These are phyloP conservation scores for Poicephalus gulielmi DNA, from an alignment of 2,113 vertebrate genomes.

Conservation along the genomic window DNA sequence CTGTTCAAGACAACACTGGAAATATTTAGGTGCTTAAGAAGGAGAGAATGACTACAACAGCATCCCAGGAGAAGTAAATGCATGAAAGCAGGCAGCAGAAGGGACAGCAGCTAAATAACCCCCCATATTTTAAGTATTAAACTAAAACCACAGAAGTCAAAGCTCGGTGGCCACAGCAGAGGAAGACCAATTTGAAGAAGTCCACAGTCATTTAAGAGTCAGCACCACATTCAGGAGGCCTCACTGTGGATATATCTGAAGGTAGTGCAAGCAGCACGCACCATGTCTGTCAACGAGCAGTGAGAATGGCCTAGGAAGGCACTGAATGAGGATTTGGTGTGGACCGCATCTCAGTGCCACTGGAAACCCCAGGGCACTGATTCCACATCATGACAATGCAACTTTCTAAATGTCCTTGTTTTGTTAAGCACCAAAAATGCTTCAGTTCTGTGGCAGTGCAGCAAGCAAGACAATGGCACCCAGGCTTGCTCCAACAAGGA, in stretches of 20 bases:
- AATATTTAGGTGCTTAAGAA: background rate
- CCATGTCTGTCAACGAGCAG: accelerated
- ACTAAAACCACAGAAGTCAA: background rate
- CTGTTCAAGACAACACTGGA: background rate
- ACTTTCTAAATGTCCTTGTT: background rate
- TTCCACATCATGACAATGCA: background rate
- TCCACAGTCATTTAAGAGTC: background rate
- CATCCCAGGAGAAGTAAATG: background rate
- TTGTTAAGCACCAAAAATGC: background rate
- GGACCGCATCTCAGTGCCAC: background rate
- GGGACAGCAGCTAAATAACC: background rate
- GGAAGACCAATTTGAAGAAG: background rate
- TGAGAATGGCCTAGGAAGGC: background rate
- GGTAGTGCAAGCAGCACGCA: background rate
- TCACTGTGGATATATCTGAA: background rate
- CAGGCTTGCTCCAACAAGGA: background rate
- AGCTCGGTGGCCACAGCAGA: background rate
- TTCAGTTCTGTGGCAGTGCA: background rate
- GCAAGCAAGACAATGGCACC: background rate
- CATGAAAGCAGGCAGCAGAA: background rate
- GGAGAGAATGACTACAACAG: background rate
- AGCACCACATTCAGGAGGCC: background rate
- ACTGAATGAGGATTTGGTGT: accelerated
- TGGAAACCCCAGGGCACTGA: background rate
- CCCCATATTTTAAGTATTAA: background rate